Percentiles rank a stretch among this genome's conserved stretches.
Evolutionary conservation across 1,140 invertebrate genomes (phyloP).

Genomic region (Brachionus manjavacas): DNA sequence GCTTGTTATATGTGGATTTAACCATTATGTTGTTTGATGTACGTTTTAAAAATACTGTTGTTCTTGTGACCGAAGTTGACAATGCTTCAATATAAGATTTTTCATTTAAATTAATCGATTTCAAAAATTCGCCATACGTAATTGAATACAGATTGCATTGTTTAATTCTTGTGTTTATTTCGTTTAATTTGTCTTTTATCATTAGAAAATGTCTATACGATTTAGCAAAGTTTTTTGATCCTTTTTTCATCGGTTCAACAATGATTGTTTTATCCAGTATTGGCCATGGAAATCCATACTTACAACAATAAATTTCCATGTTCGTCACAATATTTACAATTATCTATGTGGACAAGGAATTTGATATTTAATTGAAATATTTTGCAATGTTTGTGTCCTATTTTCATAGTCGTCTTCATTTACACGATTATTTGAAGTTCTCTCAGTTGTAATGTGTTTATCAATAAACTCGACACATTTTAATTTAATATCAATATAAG

Average conservation of each 20-base stretch:
- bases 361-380: not conserved
- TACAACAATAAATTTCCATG: not conserved
- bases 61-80: not conserved
- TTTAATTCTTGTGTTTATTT: not conserved
- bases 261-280: not conserved
- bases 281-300: not conserved
- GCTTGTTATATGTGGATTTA: not conserved
- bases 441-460: not conserved
- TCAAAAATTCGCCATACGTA: not conserved
- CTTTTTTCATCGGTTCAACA: not conserved
- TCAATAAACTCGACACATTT: not conserved
- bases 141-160: not conserved
- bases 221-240: not conserved
- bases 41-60: not conserved
- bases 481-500: too few species aligned
- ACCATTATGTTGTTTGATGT: not conserved
- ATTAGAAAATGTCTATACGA: not conserved
- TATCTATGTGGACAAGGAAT: not conserved
- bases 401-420: not conserved
- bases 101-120: not conserved
- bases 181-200: not conserved
- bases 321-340: not conserved
- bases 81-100: not conserved
- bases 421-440: too few species aligned
- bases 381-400: not conserved